phyloP scores from a whole-genome alignment of 2,888 invertebrate genomes.

The Drosophila crucigera region DNA sequence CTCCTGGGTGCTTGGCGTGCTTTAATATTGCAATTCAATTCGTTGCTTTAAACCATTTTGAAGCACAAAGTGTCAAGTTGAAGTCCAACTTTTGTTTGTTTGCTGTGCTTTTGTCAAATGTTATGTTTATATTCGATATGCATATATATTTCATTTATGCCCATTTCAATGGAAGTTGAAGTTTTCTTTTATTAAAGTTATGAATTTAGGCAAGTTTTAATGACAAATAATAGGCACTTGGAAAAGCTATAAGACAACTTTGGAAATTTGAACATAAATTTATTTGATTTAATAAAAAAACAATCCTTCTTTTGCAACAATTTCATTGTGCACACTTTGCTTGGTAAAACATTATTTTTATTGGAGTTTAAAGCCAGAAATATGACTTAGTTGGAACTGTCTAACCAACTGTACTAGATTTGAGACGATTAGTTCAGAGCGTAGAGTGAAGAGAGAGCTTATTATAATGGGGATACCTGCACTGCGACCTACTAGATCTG shows the following conservation, averaged over 20 bases:
- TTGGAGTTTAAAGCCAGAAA: not conserved
- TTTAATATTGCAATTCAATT: slow-evolving; percentile 41
- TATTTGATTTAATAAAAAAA: not conserved
- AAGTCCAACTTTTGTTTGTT: slow-evolving; percentile 13
- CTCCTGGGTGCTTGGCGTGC: slow-evolving; percentile 16
- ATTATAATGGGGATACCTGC: no score
- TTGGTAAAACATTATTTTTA: not conserved
- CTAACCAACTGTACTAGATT: not conserved
- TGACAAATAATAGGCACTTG: not conserved
- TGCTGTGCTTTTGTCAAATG: not conserved
- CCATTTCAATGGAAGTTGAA: not conserved
- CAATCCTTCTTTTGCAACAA: not conserved
- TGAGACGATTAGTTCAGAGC: not conserved
- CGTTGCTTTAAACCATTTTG: slow-evolving; percentile 28
- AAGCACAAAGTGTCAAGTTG: slow-evolving; percentile 41
- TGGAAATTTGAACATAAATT: not conserved
- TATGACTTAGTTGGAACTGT: not conserved
- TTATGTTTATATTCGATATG: not conserved
- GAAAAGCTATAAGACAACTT: not conserved
- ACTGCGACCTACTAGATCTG: no score
- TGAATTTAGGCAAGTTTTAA: not conserved
- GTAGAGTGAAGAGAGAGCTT: not conserved
- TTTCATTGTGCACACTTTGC: not conserved
- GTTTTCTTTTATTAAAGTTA: not conserved
- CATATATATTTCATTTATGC: no score